Conservation (phyloP, 2,888 invertebrate species). For the Tridacna crocea region DNA sequence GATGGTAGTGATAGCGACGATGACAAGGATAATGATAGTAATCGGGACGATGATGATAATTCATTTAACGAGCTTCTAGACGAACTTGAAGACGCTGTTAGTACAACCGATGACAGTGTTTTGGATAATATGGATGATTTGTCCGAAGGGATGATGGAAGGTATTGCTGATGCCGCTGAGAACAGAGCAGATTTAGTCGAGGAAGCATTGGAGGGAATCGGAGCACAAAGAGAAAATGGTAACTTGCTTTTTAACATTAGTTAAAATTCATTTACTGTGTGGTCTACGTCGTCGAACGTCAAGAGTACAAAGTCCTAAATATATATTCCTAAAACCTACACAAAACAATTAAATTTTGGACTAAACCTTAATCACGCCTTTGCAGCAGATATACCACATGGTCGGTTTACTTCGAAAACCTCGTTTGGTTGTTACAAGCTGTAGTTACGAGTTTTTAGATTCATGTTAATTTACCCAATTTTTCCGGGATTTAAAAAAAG, state of each 20-base stretch:
- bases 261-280: not conserved
- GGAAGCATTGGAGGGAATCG: slow-evolving; percentile 13
- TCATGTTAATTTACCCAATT: no score
- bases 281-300: not conserved
- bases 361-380: no score
- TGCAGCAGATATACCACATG: no score
- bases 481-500: no score
- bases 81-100: slow-evolving; percentile 10
- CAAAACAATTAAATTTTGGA: no score
- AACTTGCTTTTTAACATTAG: not conserved
- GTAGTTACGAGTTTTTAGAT: no score
- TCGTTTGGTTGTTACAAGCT: no score
- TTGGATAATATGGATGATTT: slow-evolving; percentile 3
- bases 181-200: slow-evolving; percentile 22
- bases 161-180: slow-evolving; percentile 19
- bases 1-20: slow-evolving; percentile 23
- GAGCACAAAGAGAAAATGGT: not conserved
- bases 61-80: not conserved
- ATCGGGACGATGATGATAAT: slow-evolving; percentile 26
- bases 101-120: not conserved
- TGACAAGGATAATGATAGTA: slow-evolving; percentile 23
- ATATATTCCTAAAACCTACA: no score
- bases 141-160: not conserved
- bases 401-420: no score
- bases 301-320: no score